Conservation (phyloP, 2,113 vertebrate species). For the Nibea coibor region DNA sequence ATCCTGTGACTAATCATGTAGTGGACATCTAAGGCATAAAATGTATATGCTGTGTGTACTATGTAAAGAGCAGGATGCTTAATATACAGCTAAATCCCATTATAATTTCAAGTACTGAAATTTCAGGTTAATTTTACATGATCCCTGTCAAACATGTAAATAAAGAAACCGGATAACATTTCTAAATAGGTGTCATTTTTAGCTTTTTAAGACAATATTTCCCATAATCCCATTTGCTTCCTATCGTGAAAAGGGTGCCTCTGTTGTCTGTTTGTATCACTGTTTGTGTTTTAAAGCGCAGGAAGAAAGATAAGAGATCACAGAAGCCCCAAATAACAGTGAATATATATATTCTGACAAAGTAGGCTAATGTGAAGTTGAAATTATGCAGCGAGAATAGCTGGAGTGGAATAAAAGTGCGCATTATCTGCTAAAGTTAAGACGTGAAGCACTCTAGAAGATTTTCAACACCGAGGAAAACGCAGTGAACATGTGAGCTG, state of each 20-base stretch:
- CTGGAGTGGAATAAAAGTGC: conserved; percentile 25
- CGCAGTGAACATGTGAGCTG: not conserved
- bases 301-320: conserved; percentile 16
- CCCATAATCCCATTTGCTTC: not conserved
- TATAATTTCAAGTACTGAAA: too few relatives aligned
- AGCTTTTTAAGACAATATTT: not conserved
- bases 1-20: too few relatives aligned
- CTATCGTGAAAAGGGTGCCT: not conserved
- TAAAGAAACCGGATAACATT: too few relatives aligned
- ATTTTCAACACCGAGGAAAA: conserved; percentile 24
- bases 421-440: not conserved
- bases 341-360: conserved; percentile 13
- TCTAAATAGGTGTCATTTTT: too few relatives aligned
- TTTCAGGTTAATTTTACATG: too few relatives aligned
- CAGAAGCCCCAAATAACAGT: not conserved
- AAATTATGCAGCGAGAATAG: conserved; percentile 21
- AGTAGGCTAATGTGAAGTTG: conserved; percentile 8
- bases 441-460: not conserved
- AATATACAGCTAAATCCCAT: too few relatives aligned
- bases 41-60: too few relatives aligned
- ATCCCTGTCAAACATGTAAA: too few relatives aligned
- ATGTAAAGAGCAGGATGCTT: too few relatives aligned
- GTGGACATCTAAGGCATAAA: too few relatives aligned
- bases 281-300: conserved; percentile 7
- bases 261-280: not conserved